These are phyloP conservation scores for Cyaniris semiargus DNA, from an alignment of 2,888 invertebrate species.

Conservation along the genomic window DNA sequence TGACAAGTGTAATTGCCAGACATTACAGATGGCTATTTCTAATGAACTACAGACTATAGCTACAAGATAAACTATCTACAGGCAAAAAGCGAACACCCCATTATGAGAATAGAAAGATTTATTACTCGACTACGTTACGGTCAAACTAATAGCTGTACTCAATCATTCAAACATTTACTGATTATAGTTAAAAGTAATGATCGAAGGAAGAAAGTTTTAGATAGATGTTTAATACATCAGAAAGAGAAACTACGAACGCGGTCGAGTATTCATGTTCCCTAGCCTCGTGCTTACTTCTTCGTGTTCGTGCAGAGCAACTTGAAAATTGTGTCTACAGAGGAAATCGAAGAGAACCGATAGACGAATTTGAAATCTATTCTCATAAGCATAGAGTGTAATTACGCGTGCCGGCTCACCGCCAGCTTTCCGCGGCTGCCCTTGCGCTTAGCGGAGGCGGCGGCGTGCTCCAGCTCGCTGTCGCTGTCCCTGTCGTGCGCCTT, in stretches of 20 bases:
- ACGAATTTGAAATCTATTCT: constrained; percentile 48
- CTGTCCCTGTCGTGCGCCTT: constrained; percentile 84
- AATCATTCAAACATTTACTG: not conserved
- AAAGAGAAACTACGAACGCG: not conserved
- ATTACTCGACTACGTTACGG: constrained; percentile 27
- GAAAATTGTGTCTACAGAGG: not conserved
- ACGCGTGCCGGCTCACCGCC: constrained; percentile 83
- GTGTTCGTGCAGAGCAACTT: not conserved
- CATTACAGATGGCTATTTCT: not conserved
- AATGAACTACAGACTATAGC: not conserved
- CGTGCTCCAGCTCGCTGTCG: constrained; percentile 91
- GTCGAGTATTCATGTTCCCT: constrained; percentile 12
- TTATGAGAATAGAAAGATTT: constrained; percentile 49
- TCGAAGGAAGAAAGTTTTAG: not conserved
- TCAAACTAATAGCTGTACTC: constrained; percentile 2
- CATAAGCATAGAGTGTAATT: constrained; percentile 49
- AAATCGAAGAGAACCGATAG: not conserved
- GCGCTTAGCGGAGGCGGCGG: constrained; percentile 69
- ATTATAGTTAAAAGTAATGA: not conserved
- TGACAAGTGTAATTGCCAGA: not conserved
- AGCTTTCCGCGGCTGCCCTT: constrained; percentile 85
- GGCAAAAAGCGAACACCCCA: constrained; percentile 38
- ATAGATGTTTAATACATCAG: not conserved
- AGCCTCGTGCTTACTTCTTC: not conserved
- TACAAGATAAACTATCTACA: constrained; percentile 23